These are phyloP conservation scores for Pristionchus pacificus DNA, from an alignment of 1,140 invertebrate species.

Conservation along the genomic window DNA sequence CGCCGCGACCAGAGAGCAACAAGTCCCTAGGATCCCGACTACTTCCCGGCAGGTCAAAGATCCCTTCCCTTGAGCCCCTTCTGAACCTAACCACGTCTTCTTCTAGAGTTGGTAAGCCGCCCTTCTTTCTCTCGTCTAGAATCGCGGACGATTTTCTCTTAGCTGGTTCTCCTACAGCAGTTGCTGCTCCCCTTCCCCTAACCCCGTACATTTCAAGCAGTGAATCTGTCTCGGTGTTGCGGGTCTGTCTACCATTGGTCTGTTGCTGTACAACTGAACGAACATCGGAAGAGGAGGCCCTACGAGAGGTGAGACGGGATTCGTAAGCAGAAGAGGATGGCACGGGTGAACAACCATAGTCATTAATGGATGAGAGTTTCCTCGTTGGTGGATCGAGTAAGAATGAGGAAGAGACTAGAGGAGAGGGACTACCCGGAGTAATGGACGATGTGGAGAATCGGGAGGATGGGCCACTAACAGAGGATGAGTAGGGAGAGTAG, in stretches of 20 bases:
- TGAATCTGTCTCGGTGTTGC: background rate
- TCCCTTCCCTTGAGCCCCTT: background rate
- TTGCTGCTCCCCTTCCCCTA: no score
- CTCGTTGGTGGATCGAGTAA: background rate
- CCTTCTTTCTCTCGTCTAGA: no score
- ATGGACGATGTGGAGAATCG: background rate
- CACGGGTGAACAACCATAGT: background rate
- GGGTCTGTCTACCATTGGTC: background rate
- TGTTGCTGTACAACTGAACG: background rate
- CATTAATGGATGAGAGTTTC: background rate
- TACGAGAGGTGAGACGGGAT: background rate
- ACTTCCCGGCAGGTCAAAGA: background rate
- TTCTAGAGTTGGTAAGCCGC: no score
- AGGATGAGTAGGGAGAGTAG: constrained; percentile 5
- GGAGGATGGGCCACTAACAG: background rate
- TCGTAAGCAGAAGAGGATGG: background rate
- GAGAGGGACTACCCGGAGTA: background rate
- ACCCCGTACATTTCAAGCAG: background rate
- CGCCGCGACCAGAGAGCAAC: background rate
- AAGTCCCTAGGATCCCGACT: constrained; percentile 1
- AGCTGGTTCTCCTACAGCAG: no score
- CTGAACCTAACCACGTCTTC: no score
- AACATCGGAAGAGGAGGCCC: background rate
- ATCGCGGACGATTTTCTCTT: no score
- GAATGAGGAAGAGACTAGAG: background rate